Evolutionary conservation across 1,140 invertebrate species (phyloP), one percentile per base, ranked within the genome.

Genomic region (Asbolus verrucosus): DNA sequence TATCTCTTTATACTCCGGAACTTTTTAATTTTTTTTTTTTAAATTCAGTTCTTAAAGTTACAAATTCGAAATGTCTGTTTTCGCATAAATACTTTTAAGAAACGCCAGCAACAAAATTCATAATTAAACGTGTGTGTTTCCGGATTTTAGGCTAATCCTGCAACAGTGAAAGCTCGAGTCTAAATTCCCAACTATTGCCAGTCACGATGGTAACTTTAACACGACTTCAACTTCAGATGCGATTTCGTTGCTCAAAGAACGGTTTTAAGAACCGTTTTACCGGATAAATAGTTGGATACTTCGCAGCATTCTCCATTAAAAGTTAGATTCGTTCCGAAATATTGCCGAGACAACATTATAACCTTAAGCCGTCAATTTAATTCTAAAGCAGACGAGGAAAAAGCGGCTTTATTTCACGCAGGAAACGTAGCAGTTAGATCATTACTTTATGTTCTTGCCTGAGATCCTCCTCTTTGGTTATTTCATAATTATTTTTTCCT

Each of bases 281-380:
- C 27, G 46, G 19, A 19, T 54, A 54, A 54, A 54, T 54, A 54
- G 46, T 54, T 54, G 9, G 27, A 54, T 54, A 54, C 46, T 54
- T 24, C 14, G 2, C 18, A 43, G 46, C 19, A 54, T 54, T 54
- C 46, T 54, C 27, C 46, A 54, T 54, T 54, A 54, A 54, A 54
- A 54, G 21, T 54, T 54, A 21, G n/a, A 24, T 14, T 19, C 21
- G 46, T 27, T 54, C 18, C 46, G 46, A 54, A 54, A 54, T 54
- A 54, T 54, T 54, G 46, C 21, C 46, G n/a, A 13, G 46, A 24
- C 46, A 54, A 54, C 18, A 8, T 24, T 54, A 54, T 16, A 54
- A 54, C 46, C 46, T 24, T 27, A 54, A 54, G 46, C 46, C 46
- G 46, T 27, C 46, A 54, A 54, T 54, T 54, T 54, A 54, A 54